phyloP scores from a whole-genome alignment of 1,140 invertebrate genomes.

The Pygmarrhopalites habei region DNA sequence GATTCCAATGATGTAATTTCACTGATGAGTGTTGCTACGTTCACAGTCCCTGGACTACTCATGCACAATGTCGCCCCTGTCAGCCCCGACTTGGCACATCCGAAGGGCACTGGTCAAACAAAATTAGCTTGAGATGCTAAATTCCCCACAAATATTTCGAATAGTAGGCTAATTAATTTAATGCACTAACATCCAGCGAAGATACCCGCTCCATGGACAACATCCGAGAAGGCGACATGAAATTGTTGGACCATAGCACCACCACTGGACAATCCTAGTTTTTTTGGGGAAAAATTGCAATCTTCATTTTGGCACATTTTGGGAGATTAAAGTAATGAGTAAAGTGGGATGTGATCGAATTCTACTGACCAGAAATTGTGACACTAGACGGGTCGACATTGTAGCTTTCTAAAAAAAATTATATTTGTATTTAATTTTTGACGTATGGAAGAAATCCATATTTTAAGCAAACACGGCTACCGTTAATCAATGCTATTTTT shows the following conservation, averaged over 20 bases:
- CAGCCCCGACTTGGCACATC: constrained; percentile 42
- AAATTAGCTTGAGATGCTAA: neutral
- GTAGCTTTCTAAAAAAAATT: constrained; percentile 34
- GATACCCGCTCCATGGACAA: constrained; percentile 43
- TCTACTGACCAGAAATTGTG: constrained; percentile 45
- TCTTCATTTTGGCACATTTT: too few relatives aligned
- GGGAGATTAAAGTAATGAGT: too few relatives aligned
- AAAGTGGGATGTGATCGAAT: too few relatives aligned
- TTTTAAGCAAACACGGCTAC: too few relatives aligned
- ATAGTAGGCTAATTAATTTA: neutral
- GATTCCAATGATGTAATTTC: constrained; percentile 36
- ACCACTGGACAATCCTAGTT: constrained; percentile 45
- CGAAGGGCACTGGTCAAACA: constrained; percentile 38
- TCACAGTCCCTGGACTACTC: constrained; percentile 39
- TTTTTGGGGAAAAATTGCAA: too few relatives aligned
- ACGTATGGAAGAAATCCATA: too few relatives aligned
- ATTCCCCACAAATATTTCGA: neutral
- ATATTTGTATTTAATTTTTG: too few relatives aligned
- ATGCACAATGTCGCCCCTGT: constrained; percentile 42
- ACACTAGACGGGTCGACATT: constrained; percentile 42
- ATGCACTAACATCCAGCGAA: constrained; percentile 43
- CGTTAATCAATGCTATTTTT: too few relatives aligned
- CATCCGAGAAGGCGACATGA: constrained; percentile 43
- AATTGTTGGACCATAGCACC: constrained; percentile 45
- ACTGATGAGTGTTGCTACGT: constrained; percentile 35